Conservation (phyloP, 2,888 invertebrate species). For the Eristalis pertinax region DNA sequence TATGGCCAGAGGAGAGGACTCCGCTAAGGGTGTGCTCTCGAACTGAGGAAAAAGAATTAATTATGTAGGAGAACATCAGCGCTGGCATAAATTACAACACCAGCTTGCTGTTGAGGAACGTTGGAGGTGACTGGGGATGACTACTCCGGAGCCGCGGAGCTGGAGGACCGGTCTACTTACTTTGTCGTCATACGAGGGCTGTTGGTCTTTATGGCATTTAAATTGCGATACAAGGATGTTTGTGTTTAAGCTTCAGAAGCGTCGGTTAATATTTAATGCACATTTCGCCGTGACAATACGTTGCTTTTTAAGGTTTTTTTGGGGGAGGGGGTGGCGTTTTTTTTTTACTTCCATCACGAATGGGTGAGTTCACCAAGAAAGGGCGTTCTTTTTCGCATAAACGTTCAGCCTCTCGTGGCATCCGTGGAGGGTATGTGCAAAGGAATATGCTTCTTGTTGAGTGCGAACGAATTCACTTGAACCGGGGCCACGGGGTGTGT, state of each 20-base stretch:
- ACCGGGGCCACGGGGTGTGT: not conserved
- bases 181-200: constrained; percentile 35
- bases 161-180: constrained; percentile 16
- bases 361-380: constrained; percentile 5
- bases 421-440: not conserved
- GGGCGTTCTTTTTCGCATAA: not conserved
- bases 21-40: constrained; percentile 14
- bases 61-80: constrained; percentile 55
- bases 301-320: constrained; percentile 14
- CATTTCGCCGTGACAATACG: constrained; percentile 35
- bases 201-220: constrained; percentile 50
- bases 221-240: constrained; percentile 41
- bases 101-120: not conserved
- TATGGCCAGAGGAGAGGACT: constrained; percentile 1
- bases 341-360: constrained; percentile 16
- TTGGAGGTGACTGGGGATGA: not conserved
- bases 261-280: constrained; percentile 65
- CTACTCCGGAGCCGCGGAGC: not conserved
- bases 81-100: constrained; percentile 56
- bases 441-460: constrained; percentile 1
- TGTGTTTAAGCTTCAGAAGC: constrained; percentile 38
- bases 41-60: constrained; percentile 52
- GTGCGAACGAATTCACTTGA: not conserved
- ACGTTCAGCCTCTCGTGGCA: not conserved
- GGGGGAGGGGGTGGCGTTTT: not conserved